These are phyloP conservation scores for Asteroscopus sphinx DNA, from an alignment of 2,888 invertebrate species.

Conservation along the genomic window DNA sequence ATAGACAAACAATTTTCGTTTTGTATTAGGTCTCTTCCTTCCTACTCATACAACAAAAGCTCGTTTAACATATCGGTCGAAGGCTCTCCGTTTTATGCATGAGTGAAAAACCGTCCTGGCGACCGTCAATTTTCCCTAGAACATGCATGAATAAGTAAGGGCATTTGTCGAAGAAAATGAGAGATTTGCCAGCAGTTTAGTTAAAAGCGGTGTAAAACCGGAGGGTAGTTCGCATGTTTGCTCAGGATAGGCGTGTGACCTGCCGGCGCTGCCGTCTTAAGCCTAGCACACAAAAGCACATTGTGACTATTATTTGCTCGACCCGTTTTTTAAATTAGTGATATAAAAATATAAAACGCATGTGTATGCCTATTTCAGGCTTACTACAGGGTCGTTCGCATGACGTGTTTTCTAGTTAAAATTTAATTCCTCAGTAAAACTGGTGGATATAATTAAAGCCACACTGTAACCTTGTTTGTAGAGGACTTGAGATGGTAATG, in stretches of 20 bases:
- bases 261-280: conserved; percentile 17
- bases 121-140: conserved; percentile 62
- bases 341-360: conserved; percentile 61
- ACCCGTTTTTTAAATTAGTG: conserved; percentile 57
- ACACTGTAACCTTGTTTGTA: conserved; percentile 72
- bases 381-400: conserved; percentile 40
- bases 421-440: conserved; percentile 64
- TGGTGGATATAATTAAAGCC: conserved; percentile 73
- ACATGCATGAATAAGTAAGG: conserved; percentile 78
- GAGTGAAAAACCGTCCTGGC: conserved; percentile 56
- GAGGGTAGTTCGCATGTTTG: conserved; percentile 62
- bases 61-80: conserved; percentile 51
- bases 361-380: conserved; percentile 39
- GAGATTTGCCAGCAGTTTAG: conserved; percentile 72
- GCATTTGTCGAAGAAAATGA: conserved; percentile 73
- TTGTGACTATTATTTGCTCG: conserved; percentile 62
- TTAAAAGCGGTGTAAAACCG: conserved; percentile 67
- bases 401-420: conserved; percentile 67
- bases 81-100: conserved; percentile 57
- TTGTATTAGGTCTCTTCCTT: conserved; percentile 14
- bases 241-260: conserved; percentile 58
- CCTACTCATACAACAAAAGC: conserved; percentile 44
- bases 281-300: conserved; percentile 45
- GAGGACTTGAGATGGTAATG: conserved; percentile 74
- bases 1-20: too few species aligned